Conservation (phyloP, 1,140 invertebrate genomes). For the Cephus cinctus region DNA sequence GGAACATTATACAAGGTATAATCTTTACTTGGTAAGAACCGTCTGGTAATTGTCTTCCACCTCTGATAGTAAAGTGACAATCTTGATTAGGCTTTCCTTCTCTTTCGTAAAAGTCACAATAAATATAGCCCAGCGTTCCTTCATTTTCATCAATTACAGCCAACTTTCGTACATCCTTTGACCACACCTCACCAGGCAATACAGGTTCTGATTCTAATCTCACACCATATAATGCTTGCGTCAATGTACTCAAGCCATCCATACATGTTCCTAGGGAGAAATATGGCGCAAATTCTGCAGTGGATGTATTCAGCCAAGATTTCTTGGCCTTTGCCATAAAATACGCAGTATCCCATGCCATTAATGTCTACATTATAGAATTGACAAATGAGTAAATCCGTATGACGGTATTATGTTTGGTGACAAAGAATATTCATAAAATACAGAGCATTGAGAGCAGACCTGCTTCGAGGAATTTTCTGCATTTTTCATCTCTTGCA, state of each 20-base stretch:
- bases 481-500: conserved; percentile 72
- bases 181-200: conserved; percentile 77
- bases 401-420: conserved; percentile 1
- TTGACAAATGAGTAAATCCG: background rate
- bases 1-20: conserved; percentile 15
- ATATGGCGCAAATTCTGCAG: conserved; percentile 77
- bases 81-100: conserved; percentile 91
- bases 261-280: conserved; percentile 94
- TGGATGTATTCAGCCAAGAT: conserved; percentile 66
- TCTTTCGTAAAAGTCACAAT: conserved; percentile 95
- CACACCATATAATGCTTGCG: conserved; percentile 79
- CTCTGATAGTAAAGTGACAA: conserved; percentile 97
- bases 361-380: conserved; percentile 49
- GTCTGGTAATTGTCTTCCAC: conserved; percentile 78
- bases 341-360: conserved; percentile 85
- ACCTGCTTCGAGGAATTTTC: conserved; percentile 50
- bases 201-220: conserved; percentile 68
- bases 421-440: conserved; percentile 3
- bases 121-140: conserved; percentile 88
- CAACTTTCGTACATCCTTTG: conserved; percentile 85
- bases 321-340: conserved; percentile 72
- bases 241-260: conserved; percentile 89
- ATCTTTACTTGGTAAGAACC: conserved; percentile 76
- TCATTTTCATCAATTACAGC: conserved; percentile 77
- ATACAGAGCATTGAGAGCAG: conserved; percentile 1